Base-by-base conservation (phyloP, 1,140 invertebrate species). In the Adoxophyes honmai region DNA sequence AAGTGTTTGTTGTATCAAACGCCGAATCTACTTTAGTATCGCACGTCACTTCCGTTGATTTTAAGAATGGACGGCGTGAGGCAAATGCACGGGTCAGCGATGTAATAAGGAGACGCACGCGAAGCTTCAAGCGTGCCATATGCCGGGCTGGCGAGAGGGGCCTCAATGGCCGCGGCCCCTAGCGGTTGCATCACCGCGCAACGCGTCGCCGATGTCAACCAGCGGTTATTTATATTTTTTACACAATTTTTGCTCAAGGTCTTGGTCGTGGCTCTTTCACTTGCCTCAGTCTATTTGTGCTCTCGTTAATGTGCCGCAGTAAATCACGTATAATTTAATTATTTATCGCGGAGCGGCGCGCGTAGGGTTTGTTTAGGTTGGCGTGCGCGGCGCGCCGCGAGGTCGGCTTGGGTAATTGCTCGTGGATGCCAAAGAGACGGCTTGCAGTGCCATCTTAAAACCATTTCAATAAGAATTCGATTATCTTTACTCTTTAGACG, bases 211-310 rank as follows among this genome's bases (percentile, higher is more conserved):
- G 21, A 28, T 28, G 36, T 48, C 42, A 48, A 18, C 39, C 39
- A 48, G 42, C 42, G 42, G 16, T 48, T 48, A 48, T 48, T 48
- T 48, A 21, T 48, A 48, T 21, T 28, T 48, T 13, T 28, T 28
- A 28, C 21, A 28, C 21, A 28, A 6, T 28, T 28, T 28, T 28
- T 28, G 16, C 39, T 18, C 42, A 21, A 48, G 42, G 42, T 48
- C 42, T 48, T 28, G 42, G 42, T 48, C 42, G 42, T 18, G 42
- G 18, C 42, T 48, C 42, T 48, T 48, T 48, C 42, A 48, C 42
- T 48, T 44, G 16, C 39, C 39, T 48, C 42, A 48, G 42, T 48
- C 42, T 48, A 48, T 48, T 48, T 48, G 42, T n/a, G 18, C 21
- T 6, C 21, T 28, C 21, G 21, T 28, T 28, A 28, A 28, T 28